Evolutionary conservation across 1,140 invertebrate species (phyloP).

Genomic region (Bombus cullumanus): DNA sequence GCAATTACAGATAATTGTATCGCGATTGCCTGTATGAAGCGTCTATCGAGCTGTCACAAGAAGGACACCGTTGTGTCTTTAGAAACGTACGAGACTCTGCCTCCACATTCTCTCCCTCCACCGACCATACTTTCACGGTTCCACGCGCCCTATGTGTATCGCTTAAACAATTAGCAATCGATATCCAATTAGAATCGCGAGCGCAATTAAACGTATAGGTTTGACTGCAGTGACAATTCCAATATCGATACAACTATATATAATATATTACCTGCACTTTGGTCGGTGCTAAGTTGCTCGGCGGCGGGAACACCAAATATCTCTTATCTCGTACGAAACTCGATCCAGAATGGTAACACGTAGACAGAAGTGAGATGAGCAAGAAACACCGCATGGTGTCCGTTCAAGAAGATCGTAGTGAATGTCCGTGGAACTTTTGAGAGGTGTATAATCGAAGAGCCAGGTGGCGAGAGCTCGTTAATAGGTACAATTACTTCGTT

Average conservation of each 20-base stretch:
- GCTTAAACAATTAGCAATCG: constrained; percentile 31
- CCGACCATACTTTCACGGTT: background rate
- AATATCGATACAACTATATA: constrained; percentile 17
- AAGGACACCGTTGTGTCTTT: constrained; percentile 12
- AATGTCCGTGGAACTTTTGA: background rate
- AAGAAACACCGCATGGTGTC: background rate
- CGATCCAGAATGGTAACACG: background rate
- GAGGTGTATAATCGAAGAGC: too few species aligned
- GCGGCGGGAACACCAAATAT: constrained; percentile 76
- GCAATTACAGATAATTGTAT: constrained; percentile 9
- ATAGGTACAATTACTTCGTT: constrained; percentile 46
- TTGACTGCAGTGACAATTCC: background rate
- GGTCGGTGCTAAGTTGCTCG: constrained; percentile 52
- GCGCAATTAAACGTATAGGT: constrained; percentile 12
- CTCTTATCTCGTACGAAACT: constrained; percentile 63
- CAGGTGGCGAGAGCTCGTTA: constrained; percentile 28
- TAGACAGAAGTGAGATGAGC: background rate
- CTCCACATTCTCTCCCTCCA: background rate
- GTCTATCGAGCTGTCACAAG: background rate
- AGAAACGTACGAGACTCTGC: constrained; percentile 14
- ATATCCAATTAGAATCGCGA: constrained; percentile 13
- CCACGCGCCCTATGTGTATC: background rate
- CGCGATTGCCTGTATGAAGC: background rate
- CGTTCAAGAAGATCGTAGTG: too few species aligned
- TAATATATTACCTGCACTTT: constrained; percentile 78